Evolutionary conservation across 2,888 invertebrate species (phyloP), one percentile per base, ranked within the genome.

Genomic region (Cremastinae sp.): DNA sequence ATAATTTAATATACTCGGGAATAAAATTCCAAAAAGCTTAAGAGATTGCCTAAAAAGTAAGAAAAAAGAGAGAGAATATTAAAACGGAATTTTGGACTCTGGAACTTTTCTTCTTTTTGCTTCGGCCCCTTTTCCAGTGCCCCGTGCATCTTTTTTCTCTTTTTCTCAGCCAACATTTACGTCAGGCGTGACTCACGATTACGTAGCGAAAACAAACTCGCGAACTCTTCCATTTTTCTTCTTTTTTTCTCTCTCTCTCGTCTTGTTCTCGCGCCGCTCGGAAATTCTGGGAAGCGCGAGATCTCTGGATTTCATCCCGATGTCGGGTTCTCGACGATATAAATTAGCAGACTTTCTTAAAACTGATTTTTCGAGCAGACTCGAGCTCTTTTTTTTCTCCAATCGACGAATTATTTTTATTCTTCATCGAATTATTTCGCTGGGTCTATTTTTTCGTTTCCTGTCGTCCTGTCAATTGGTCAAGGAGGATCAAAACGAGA

Each of bases 111-210:
- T 72, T 62, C 62, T 72, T 43, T 76, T 66, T 49, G 64, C 76
- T 76, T 76, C 73, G 76, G 64, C 54, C 73, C 59, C 64, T 51
- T 76, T 73, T 76, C 51, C 62, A 72, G 72, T 58, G 64, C 47
- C 68, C 62, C n/a, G 62, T 62, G 64, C 76, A 62, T 59, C 56
- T 73, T 59, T 34, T 41, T 71, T 53, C 70, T 56, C 61, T 69
- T 10, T 58, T 36, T 12, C 14, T 18, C 18, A 14, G 51, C 14
- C 38, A n/a, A 49, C 51, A 73, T 76, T 76, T 73, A 76, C 76
- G 76, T 70, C 74, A 74, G 56, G 62, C 56, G 71, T 81, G 81
- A 82, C 78, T 82, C 80, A 80, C 74, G 75, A 78, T 82, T 80
- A 77, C 75, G 71, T 65, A 69, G 59, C 54, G 36, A 62, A 53